Percentiles rank a stretch among this genome's conserved stretches.
phyloP scores from a whole-genome alignment of 2,797 vertebrate species.

The Etheostoma nigrum region DNA sequence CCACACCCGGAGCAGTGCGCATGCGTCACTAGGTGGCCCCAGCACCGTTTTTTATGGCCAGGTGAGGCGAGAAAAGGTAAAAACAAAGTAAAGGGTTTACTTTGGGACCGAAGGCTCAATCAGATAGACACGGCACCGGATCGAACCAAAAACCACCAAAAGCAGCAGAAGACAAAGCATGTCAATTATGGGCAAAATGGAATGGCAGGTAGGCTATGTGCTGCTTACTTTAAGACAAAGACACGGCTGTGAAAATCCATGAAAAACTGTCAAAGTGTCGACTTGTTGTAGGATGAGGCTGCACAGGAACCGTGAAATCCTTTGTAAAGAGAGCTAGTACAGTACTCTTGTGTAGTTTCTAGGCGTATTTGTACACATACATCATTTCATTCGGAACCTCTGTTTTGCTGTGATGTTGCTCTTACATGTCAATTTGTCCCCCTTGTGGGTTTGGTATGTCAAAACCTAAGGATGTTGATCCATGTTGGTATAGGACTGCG shows the following conservation, averaged over 20 bases:
- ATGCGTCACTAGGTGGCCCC: constrained; percentile 91
- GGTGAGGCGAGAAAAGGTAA: constrained; percentile 94
- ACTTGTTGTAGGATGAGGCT: constrained; percentile 54
- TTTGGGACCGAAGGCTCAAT: constrained; percentile 86
- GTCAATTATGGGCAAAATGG: constrained; percentile 96
- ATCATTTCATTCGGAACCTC: constrained; percentile 19
- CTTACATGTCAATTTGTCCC: constrained; percentile 15
- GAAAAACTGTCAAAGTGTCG: constrained; percentile 72
- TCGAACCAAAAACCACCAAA: constrained; percentile 72
- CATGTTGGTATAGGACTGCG: constrained; percentile 2
- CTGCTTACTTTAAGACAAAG: constrained; percentile 76
- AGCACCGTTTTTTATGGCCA: constrained; percentile 92
- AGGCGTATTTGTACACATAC: not conserved
- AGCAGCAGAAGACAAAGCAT: constrained; percentile 85
- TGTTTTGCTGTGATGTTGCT: constrained; percentile 7
- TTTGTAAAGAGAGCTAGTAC: constrained; percentile 6
- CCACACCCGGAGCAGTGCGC: constrained; percentile 89
- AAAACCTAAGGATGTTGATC: constrained; percentile 12
- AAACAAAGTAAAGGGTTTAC: constrained; percentile 89
- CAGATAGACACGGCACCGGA: constrained; percentile 86
- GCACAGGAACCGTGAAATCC: constrained; percentile 12
- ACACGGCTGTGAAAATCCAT: constrained; percentile 49
- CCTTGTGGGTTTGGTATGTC: not conserved
- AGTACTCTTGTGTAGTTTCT: not conserved
- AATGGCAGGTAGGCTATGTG: constrained; percentile 93